Conservation (phyloP, 1,140 invertebrate genomes). For the Rhizoglyphus robini region DNA sequence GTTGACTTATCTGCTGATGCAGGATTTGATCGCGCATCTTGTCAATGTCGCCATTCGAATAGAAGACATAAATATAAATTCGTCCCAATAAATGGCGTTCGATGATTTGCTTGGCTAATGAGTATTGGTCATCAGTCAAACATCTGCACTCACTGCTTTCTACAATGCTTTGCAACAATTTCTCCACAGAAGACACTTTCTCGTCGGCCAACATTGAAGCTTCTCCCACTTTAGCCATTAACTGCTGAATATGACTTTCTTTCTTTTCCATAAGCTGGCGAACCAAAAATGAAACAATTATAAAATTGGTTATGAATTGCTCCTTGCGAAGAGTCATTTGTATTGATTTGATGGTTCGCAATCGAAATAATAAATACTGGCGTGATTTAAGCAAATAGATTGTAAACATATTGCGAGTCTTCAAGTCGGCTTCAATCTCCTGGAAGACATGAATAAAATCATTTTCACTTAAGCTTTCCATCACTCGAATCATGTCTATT, state of each 20-base stretch:
- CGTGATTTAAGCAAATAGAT: background rate
- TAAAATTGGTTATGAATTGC: constrained; percentile 54
- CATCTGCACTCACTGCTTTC: constrained; percentile 55
- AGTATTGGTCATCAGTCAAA: constrained; percentile 63
- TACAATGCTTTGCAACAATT: constrained; percentile 50
- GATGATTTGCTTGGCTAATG: constrained; percentile 41
- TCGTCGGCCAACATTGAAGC: constrained; percentile 59
- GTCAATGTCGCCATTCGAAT: constrained; percentile 93
- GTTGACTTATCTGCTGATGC: constrained; percentile 70
- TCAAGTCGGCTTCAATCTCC: background rate
- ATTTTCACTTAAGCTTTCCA: background rate
- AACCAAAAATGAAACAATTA: constrained; percentile 63
- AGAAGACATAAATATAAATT: constrained; percentile 82
- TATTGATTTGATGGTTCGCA: background rate
- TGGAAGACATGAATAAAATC: background rate
- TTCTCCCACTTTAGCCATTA: constrained; percentile 57
- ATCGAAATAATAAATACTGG: background rate
- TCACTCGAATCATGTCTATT: background rate
- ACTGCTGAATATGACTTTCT: constrained; percentile 42
- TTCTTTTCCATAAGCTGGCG: constrained; percentile 57
- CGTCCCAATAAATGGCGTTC: constrained; percentile 56
- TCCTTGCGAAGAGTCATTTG: constrained; percentile 42
- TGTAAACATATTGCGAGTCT: background rate
- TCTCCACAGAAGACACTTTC: constrained; percentile 48
- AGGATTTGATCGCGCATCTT: constrained; percentile 76